Conservation (phyloP, 2,113 vertebrate genomes). For the Pagrus major region DNA sequence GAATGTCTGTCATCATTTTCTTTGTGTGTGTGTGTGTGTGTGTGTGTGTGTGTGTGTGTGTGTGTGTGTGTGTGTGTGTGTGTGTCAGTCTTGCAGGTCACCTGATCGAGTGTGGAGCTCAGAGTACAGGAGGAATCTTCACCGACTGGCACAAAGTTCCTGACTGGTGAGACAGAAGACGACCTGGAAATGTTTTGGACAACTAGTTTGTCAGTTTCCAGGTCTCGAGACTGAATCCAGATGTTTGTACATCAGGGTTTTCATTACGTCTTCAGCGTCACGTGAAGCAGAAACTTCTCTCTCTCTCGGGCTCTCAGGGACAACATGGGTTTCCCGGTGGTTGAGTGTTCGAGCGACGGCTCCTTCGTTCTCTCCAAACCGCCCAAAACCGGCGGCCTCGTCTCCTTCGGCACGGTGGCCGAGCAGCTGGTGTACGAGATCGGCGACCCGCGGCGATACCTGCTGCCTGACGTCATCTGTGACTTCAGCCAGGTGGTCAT, state of each 20-base stretch:
- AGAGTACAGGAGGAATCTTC: slow-evolving; percentile 91
- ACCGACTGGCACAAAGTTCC: slow-evolving; percentile 90
- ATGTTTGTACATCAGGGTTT: too few relatives aligned
- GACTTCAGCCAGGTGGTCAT: slow-evolving; percentile 90
- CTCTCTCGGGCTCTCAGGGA: too few relatives aligned
- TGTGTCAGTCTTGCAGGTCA: slow-evolving; percentile 88
- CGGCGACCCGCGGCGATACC: slow-evolving; percentile 85
- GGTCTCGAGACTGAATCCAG: too few relatives aligned
- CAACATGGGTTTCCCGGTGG: slow-evolving; percentile 89
- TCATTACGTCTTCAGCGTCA: too few relatives aligned
- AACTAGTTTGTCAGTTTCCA: neutral
- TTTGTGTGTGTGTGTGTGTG: neutral
- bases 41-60: neutral
- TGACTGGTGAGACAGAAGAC: slow-evolving; percentile 85
- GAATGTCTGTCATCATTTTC: too few relatives aligned
- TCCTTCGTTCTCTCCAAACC: slow-evolving; percentile 88
- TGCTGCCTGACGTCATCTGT: slow-evolving; percentile 90
- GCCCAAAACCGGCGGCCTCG: slow-evolving; percentile 84
- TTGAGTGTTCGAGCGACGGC: slow-evolving; percentile 87
- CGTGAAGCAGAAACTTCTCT: too few relatives aligned
- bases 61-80: slow-evolving; percentile 15
- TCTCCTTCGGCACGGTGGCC: slow-evolving; percentile 88
- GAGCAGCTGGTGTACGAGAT: slow-evolving; percentile 92
- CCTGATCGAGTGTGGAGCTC: slow-evolving; percentile 90
- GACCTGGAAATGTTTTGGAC: too few relatives aligned